These are phyloP conservation scores for Cataglyphis rosenhaueri DNA, from an alignment of 2,888 invertebrate species.

Conservation along the genomic window DNA sequence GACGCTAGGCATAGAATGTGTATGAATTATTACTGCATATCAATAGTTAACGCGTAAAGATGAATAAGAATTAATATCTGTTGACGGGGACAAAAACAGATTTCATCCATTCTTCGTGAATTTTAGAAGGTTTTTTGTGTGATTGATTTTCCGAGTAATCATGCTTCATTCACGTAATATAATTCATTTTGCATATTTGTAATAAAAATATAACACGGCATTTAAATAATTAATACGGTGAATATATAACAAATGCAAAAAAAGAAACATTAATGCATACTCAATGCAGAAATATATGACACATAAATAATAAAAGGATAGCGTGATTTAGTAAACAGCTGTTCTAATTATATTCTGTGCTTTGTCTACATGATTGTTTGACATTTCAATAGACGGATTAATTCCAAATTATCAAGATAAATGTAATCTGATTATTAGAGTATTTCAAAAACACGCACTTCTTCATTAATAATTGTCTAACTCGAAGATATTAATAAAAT, in stretches of 20 bases:
- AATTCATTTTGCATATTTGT: not conserved
- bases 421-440: not conserved
- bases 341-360: not conserved
- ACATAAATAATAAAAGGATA: not conserved
- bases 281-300: not conserved
- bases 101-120: not conserved
- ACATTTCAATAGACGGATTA: conserved; percentile 27
- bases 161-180: not conserved
- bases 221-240: not conserved
- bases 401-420: not conserved
- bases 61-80: conserved; percentile 12
- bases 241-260: not conserved
- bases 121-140: not conserved
- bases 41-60: not conserved
- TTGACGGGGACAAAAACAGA: not conserved
- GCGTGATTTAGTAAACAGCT: not conserved
- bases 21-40: not conserved
- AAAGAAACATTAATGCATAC: not conserved
- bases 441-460: not conserved
- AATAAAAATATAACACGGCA: not conserved
- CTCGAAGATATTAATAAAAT: conserved; percentile 4
- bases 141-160: not conserved
- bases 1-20: conserved; percentile 18
- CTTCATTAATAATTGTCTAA: conserved; percentile 10
- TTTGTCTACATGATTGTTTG: conserved; percentile 16